Conservation (phyloP, 2,113 vertebrate genomes). For the Danio rerio region GRCz12tu NC_133189.1:7994001-7994500, state of each 20-base stretch:
- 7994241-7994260: not conserved
- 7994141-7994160: not conserved
- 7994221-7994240: not conserved
- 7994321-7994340: too few species aligned
- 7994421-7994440: too few species aligned
- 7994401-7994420: too few species aligned
- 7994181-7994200: not conserved
- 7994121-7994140: constrained; percentile 11
- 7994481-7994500: too few species aligned
- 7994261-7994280: not conserved
- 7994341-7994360: too few species aligned
- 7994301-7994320: too few species aligned
- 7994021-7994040: constrained; percentile 5
- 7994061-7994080: constrained; percentile 30
- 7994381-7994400: too few species aligned
- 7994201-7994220: not conserved
- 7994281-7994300: not conserved
- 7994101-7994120: constrained; percentile 13
- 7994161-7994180: not conserved
- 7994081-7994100: constrained; percentile 8
- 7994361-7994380: too few species aligned
- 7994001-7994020: not conserved
- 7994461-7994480: too few species aligned
- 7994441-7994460: too few species aligned
- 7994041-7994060: constrained; percentile 27